These are phyloP conservation scores for Contarinia nasturtii DNA, from an alignment of 1,140 invertebrate species.

Conservation along the genomic window DNA sequence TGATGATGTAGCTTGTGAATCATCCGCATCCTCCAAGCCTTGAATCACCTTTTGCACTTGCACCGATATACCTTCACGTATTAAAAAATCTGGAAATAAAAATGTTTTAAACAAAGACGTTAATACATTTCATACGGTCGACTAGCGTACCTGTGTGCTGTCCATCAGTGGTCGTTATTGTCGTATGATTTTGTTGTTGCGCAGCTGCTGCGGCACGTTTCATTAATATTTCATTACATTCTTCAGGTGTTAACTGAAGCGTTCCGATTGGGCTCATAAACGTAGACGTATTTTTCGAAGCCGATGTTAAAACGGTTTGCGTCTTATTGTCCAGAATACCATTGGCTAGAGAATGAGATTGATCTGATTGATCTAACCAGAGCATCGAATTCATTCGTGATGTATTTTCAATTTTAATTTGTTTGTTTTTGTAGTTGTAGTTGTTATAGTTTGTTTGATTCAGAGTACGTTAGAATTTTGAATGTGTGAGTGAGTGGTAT, in stretches of 20 bases:
- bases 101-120: background rate
- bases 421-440: too few species aligned
- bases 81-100: background rate
- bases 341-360: constrained; percentile 18
- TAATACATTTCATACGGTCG: background rate
- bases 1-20: constrained; percentile 21
- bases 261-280: constrained; percentile 47
- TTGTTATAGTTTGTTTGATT: too few species aligned
- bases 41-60: constrained; percentile 26
- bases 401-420: too few species aligned
- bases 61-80: constrained; percentile 19
- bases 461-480: too few species aligned
- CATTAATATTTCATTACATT: constrained; percentile 58
- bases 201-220: constrained; percentile 29
- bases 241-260: constrained; percentile 48
- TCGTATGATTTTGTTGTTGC: constrained; percentile 9
- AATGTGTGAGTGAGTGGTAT: too few species aligned
- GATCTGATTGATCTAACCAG: constrained; percentile 17
- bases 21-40: constrained; percentile 23
- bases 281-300: constrained; percentile 19
- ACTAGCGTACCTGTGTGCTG: constrained; percentile 19
- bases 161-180: constrained; percentile 10
- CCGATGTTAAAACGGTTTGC: constrained; percentile 21
- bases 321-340: constrained; percentile 22
- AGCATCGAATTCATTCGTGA: background rate